Percentiles rank a stretch among this genome's conserved stretches.
These are phyloP conservation scores for Dolichoris vasculosae DNA, from an alignment of 1,140 invertebrate genomes.

Conservation along the genomic window DNA sequence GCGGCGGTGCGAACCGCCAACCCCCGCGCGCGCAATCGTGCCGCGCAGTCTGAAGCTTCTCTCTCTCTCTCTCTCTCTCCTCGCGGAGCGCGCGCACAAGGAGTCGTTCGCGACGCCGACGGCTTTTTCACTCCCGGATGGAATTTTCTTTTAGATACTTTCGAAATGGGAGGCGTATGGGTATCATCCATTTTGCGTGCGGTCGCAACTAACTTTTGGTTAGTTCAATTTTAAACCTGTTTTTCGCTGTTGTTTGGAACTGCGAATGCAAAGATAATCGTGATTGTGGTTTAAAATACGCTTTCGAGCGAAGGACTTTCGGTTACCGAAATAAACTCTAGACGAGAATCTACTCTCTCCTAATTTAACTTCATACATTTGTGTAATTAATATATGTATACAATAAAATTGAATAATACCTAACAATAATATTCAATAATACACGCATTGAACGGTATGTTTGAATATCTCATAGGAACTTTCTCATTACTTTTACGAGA, in stretches of 20 bases:
- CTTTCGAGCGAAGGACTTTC: too few relatives aligned
- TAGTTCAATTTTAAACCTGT: too few relatives aligned
- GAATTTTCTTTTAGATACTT: neutral
- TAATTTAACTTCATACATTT: too few relatives aligned
- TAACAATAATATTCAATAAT: neutral
- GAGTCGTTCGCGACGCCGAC: neutral
- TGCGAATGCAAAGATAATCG: too few relatives aligned
- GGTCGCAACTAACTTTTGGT: too few relatives aligned
- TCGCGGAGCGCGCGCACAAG: neutral
- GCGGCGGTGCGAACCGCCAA: neutral
- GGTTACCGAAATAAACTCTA: too few relatives aligned
- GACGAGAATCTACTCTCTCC: too few relatives aligned
- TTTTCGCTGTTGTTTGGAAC: too few relatives aligned
- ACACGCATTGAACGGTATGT: neutral
- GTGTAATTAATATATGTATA: too few relatives aligned
- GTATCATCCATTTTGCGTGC: too few relatives aligned
- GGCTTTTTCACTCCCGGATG: neutral
- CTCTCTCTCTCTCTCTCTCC: constrained; percentile 32
- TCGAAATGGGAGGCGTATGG: too few relatives aligned
- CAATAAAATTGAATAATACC: neutral
- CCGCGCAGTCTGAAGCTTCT: constrained; percentile 54
- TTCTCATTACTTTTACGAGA: neutral
- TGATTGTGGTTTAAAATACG: neutral
- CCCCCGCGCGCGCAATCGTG: constrained; percentile 36
- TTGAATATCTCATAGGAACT: neutral